Conservation (phyloP, 1,140 invertebrate genomes). For the Drosophila dunni region DNA sequence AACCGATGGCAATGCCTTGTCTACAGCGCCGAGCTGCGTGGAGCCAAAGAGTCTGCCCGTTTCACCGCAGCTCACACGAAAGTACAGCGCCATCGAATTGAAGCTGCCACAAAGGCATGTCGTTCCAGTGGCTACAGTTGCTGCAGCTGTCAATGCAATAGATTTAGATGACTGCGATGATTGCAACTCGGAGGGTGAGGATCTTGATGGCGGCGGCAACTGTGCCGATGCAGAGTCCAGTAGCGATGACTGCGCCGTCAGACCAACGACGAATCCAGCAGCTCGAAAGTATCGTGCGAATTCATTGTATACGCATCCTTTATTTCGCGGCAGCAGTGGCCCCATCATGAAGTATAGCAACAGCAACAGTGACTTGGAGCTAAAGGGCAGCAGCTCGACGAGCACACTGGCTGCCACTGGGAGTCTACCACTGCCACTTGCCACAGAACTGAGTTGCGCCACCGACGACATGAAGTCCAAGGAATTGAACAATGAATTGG, state of each 20-base stretch:
- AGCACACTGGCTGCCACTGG: conserved; percentile 44
- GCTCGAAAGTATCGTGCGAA: conserved; percentile 79
- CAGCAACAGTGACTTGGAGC: conserved; percentile 44
- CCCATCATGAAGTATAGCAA: conserved; percentile 56
- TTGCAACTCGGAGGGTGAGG: conserved; percentile 67
- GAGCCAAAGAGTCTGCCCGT: conserved; percentile 85
- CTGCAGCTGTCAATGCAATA: conserved; percentile 10
- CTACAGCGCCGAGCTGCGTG: conserved; percentile 34
- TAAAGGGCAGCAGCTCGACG: conserved; percentile 52
- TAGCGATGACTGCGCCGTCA: conserved; percentile 77
- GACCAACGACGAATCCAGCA: conserved; percentile 56
- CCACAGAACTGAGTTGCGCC: conserved; percentile 43
- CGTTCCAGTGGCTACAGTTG: conserved; percentile 18
- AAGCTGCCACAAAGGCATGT: conserved; percentile 57
- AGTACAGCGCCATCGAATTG: conserved; percentile 71
- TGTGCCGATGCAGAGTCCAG: conserved; percentile 81
- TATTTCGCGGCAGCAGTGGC: conserved; percentile 65
- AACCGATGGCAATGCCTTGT: conserved; percentile 21
- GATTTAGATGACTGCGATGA: conserved; percentile 75
- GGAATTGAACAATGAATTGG: conserved; percentile 27
- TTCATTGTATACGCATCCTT: conserved; percentile 72
- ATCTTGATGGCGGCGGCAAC: conserved; percentile 77
- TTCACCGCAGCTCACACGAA: conserved; percentile 84
- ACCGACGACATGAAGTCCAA: conserved; percentile 61
- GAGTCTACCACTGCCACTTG: conserved; percentile 2